Evolutionary conservation across 2,888 invertebrate species (phyloP), one percentile per base, ranked within the genome.

Genomic region (Fragum sueziense): DNA sequence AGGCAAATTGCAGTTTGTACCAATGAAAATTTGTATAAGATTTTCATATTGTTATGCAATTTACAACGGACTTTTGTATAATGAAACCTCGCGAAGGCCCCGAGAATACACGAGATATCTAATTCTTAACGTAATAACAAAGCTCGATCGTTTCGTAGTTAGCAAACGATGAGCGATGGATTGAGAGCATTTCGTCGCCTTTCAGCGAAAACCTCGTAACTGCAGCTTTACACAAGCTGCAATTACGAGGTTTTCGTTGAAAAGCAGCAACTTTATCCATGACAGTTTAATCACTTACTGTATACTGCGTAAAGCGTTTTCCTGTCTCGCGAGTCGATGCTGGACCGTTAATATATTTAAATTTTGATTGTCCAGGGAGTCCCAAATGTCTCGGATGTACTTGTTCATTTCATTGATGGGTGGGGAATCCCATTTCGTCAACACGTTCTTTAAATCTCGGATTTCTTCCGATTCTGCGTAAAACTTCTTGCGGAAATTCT

Each of bases 371-470:
- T 88, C 88, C 41, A 90, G 72, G 25, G 82, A 79, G 59, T 89
- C 88, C 85, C 84, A 86, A 31, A 91, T 86, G 41, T 88, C 88
- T n/a, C 82, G 77, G 25, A 89, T 82, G 68, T 85, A 79, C 70
- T 87, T 88, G 80, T 87, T 87, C 79, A 88, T 87, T 62, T 89
- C 88, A 59, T 87, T 88, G 9, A 90, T 67, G 25, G 89, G 88
- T 29, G 89, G 88, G 11, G 81, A 87, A 47, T 91, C 89, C 90
- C 90, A 91, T 69, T 87, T 89, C 31, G 82, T 87, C 20, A 91
- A 76, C 0, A 86, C 85, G 17, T 88, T 85, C 37, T 84, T 65
- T 0, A 88, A 80, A 70, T 88, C 88, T 17, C 51, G 51, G 9
- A 90, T 85, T 34, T 89, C 89, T 57, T 90, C 91, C 71, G 81